Base-by-base conservation (phyloP, 1,140 invertebrate genomes). In the Latrodectus geometricus region DNA sequence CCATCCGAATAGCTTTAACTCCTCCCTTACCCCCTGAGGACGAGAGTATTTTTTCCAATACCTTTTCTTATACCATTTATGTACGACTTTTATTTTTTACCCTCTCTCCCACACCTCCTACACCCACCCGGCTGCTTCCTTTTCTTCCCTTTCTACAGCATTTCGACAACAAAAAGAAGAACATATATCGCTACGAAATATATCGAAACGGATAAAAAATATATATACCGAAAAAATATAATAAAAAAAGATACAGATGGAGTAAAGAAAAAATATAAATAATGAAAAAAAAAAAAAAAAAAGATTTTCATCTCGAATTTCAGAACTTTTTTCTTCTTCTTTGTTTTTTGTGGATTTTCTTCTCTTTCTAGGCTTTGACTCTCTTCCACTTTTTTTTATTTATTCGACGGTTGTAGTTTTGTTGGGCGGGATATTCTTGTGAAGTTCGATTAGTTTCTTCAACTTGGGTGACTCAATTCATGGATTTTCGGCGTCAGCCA, bases 271-370 rank as follows among this genome's bases (percentile, higher is more conserved):
- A 85, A 73, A 69, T 49, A 52, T 12, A 70, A 52, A 70, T 52
- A 70, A 54, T 49, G 14, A 70, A 21, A 74, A 75, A 72, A 70
- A 77, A 74, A 75, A 72, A 70, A 77, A 70, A 85, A 21, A 85
- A 85, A 85, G 83, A 85, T 85, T 85, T 85, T 85, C 83, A 85
- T 85, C 83, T 85, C 73, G 83, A 85, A 85, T 85, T 85, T 85
- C 83, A 85, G 83, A 85, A 70, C 83, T 14, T 76, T 85, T 70
- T 77, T 82, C 50, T 66, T 17, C n/a, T 80, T 15, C 77, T 20
- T 56, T 56, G 49, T 50, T 75, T 56, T 56, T 23, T 69, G 35
- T 35, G 35, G 35, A 35, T 35, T 35, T 35, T 35, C 35, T 35
- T 35, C 23, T 15, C 76, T 80, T 80, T 80, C 77, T 70, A 35